Conservation (phyloP, 2,797 vertebrate species). For the Chrysocyon brachyurus region DNA sequence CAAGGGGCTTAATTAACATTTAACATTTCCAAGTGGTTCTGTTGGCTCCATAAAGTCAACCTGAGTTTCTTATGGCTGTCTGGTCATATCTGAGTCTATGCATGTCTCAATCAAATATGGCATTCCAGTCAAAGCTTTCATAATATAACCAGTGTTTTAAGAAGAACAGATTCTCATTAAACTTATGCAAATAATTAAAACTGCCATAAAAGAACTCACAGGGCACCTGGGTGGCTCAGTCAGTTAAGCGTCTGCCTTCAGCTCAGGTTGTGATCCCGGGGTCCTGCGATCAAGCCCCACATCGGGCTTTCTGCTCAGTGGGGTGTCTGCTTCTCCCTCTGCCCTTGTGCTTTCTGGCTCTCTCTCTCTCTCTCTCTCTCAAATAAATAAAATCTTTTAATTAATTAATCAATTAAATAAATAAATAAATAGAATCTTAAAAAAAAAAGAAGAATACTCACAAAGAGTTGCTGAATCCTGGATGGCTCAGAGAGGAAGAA, state of each 20-base stretch:
- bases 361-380: too few relatives aligned
- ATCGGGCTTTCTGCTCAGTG: too few relatives aligned
- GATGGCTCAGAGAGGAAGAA: not conserved
- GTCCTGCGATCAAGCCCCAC: too few relatives aligned
- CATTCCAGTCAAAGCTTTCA: not conserved
- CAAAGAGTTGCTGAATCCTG: not conserved
- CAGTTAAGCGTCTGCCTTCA: too few relatives aligned
- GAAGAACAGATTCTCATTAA: not conserved
- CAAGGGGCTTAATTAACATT: not conserved
- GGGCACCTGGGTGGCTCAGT: too few relatives aligned
- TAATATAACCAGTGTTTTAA: not conserved
- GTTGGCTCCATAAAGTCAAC: not conserved
- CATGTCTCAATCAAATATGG: not conserved
- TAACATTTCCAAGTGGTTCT: not conserved
- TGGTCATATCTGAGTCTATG: not conserved
- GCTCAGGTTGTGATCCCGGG: too few relatives aligned
- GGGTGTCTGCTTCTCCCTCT: too few relatives aligned
- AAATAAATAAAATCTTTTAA: too few relatives aligned
- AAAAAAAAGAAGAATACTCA: not conserved
- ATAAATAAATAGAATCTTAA: too few relatives aligned
- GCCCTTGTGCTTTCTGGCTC: too few relatives aligned
- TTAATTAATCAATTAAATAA: too few relatives aligned
- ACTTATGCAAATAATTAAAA: not conserved
- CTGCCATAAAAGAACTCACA: not conserved
- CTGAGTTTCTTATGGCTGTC: not conserved